These are phyloP conservation scores for Cetonia aurata DNA, from an alignment of 2,888 invertebrate species.

Conservation along the genomic window DNA sequence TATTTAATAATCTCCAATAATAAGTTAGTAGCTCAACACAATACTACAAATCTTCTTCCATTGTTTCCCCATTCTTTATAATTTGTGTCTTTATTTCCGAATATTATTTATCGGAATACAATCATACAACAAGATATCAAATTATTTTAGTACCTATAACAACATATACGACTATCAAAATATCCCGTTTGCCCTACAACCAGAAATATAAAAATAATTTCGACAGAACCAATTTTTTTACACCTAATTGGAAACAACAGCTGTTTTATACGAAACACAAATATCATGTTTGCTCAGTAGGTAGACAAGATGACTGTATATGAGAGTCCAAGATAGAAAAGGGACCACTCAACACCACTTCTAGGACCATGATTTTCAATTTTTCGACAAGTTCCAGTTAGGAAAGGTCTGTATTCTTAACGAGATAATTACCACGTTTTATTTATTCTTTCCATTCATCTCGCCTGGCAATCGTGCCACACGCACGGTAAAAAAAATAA, in stretches of 20 bases:
- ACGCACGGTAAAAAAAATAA: constrained; percentile 31
- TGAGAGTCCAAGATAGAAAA: constrained; percentile 13
- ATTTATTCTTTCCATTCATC: constrained; percentile 47
- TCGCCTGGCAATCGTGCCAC: constrained; percentile 41
- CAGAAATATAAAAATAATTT: too few relatives aligned
- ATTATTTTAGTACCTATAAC: too few relatives aligned
- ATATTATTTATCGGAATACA: too few relatives aligned
- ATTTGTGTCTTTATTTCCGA: too few relatives aligned
- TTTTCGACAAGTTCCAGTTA: constrained; percentile 42
- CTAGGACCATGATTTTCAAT: constrained; percentile 47
- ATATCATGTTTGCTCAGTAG: constrained; percentile 37
- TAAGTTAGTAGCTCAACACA: too few relatives aligned
- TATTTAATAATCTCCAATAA: too few relatives aligned
- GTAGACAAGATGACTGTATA: constrained; percentile 23
- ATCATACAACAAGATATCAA: too few relatives aligned
- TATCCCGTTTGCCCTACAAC: too few relatives aligned
- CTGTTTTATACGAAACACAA: constrained; percentile 48
- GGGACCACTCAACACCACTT: constrained; percentile 43
- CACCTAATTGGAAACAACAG: constrained; percentile 33
- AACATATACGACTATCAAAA: too few relatives aligned
- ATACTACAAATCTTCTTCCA: too few relatives aligned
- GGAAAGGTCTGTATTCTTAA: constrained; percentile 46
- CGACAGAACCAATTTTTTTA: background rate
- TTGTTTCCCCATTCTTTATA: too few relatives aligned
- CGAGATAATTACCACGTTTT: constrained; percentile 49